phyloP scores from a whole-genome alignment of 1,140 invertebrate species.

The Stenopsyche tienmushanensis region DNA sequence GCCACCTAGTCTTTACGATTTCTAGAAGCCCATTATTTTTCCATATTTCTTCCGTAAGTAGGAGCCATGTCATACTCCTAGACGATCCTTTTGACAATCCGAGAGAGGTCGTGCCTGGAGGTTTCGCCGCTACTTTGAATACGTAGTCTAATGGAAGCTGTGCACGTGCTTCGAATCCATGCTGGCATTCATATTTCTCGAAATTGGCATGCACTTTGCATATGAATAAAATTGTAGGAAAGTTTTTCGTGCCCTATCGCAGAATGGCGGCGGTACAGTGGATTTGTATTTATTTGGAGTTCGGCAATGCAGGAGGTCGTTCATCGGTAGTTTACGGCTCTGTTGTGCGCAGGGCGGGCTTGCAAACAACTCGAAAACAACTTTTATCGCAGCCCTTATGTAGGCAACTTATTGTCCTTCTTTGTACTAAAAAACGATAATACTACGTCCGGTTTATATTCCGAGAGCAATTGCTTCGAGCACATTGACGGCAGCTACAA shows the following conservation, averaged over 20 bases:
- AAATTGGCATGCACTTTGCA: conserved; percentile 9
- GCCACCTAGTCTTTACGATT: no score
- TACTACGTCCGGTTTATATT: no score
- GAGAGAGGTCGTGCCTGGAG: not conserved
- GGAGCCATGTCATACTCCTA: no score
- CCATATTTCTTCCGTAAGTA: no score
- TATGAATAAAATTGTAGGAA: conserved; percentile 7
- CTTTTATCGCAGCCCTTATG: not conserved
- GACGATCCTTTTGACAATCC: not conserved
- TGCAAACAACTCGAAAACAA: conserved; percentile 8
- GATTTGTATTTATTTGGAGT: no score
- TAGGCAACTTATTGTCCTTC: no score
- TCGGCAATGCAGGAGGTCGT: no score
- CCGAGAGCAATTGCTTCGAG: no score
- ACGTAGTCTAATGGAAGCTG: not conserved
- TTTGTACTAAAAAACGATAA: no score
- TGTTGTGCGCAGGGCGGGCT: not conserved
- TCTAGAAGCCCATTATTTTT: no score
- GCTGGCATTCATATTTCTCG: not conserved
- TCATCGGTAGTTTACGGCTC: not conserved
- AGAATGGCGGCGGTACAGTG: no score
- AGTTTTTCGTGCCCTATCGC: conserved; percentile 2
- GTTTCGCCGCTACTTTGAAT: not conserved
- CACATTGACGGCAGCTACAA: no score
- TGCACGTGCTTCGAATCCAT: not conserved